Base-by-base conservation (phyloP, 92 coral and sea anemone genomes). In the Ricordea florida region DNA sequence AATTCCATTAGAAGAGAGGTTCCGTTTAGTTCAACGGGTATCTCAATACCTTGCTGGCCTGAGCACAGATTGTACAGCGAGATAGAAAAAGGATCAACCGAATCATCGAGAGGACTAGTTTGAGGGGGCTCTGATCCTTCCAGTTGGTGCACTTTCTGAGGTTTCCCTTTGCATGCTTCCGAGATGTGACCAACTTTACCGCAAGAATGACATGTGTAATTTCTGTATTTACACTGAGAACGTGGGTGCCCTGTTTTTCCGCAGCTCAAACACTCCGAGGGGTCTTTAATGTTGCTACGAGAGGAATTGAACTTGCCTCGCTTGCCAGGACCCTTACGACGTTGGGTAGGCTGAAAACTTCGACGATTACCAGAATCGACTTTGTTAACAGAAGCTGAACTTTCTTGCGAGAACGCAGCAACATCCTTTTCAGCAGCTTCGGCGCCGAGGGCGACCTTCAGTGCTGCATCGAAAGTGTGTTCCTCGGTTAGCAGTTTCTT, bases 11-110 rank as follows among this genome's bases (percentile, higher is more conserved):
- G 27, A 22, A 74, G 45, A 28, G 40, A 13, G 17, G 55, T 47
- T 68, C 78, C 72, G 23, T 74, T 59, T 14, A 83, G 57, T 68
- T 63, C 61, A 53, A 83, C 74, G 1, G 82, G 72, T 10, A 82
- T 57, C 29, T 62, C 71, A 22, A 84, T 66, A 43, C 79, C 89
- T 20, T 82, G 34, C 13, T 34, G 49, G 38, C 48, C 53, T 36
- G 56, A 32, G 7, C 37, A 29, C 5, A 57, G 0, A 51, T 72
- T 57, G 79, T 40, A 72, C 30, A 72, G 21, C 50, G 68, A 57
- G 24, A 52, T 35, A 34, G 63, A 74, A 11, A 74, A 74, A 23
- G 65, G 55, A 44, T 61, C 44, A 29, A 57, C 68, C 30, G 52
- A 74, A 40, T 32, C 46, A 10, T 23, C 10, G n/a, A n/a, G n/a